These are phyloP conservation scores for Clarias pachynema DNA, from an alignment of 2,797 vertebrate species.

Conservation along the genomic window DNA sequence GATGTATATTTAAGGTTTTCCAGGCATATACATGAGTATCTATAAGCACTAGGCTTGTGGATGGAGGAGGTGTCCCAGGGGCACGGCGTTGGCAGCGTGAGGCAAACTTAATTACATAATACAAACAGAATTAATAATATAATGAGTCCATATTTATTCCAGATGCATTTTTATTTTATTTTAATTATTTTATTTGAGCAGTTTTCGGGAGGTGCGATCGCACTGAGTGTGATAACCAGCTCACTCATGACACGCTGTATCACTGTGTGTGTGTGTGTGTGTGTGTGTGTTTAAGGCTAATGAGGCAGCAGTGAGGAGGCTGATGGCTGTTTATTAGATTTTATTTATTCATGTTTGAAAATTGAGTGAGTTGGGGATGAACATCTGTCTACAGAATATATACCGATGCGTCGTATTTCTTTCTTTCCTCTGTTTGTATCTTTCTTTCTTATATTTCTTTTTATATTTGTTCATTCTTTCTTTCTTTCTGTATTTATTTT, in stretches of 20 bases:
- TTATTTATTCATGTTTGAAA: background rate
- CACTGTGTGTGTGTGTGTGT: background rate
- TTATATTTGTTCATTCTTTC: background rate
- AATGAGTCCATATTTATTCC: too few relatives aligned
- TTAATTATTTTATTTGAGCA: background rate
- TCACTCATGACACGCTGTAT: too few relatives aligned
- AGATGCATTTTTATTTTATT: background rate
- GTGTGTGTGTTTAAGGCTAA: slow-evolving; percentile 8
- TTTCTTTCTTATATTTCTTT: too few relatives aligned
- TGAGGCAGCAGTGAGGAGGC: background rate
- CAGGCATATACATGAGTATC: background rate
- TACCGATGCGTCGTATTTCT: background rate
- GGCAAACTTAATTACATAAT: too few relatives aligned
- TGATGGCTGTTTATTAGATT: background rate
- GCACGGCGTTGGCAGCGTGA: background rate
- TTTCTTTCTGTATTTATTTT: too few relatives aligned
- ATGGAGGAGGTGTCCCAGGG: background rate
- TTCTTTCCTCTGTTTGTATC: too few relatives aligned
- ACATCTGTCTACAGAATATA: background rate
- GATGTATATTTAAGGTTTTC: background rate
- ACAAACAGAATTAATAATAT: background rate
- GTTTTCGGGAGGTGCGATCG: too few relatives aligned
- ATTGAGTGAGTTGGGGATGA: background rate
- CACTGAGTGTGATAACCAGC: too few relatives aligned
- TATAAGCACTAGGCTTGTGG: background rate